These are phyloP conservation scores for Forbesichthys agassizii DNA, from an alignment of 2,113 vertebrate genomes.

Conservation along the genomic window DNA sequence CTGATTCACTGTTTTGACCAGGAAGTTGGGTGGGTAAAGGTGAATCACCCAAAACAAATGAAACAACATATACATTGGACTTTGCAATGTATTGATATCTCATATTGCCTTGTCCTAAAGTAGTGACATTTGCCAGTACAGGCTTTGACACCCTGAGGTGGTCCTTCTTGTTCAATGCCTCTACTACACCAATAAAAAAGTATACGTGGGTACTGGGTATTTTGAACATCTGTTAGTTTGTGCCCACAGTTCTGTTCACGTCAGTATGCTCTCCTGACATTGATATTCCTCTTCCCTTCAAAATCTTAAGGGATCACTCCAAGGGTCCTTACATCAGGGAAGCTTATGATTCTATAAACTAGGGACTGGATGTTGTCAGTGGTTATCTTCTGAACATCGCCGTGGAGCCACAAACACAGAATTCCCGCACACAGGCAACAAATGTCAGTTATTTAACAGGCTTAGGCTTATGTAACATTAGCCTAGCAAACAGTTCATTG, in stretches of 20 bases:
- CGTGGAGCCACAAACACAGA: conserved; percentile 13
- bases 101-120: conserved; percentile 5
- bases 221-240: conserved; percentile 40
- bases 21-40: conserved; percentile 12
- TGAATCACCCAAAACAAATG: conserved; percentile 26
- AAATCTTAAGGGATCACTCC: neutral
- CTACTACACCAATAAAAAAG: conserved; percentile 26
- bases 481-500: conserved; percentile 14
- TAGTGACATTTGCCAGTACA: conserved; percentile 5
- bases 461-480: conserved; percentile 46
- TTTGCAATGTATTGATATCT: conserved; percentile 21
- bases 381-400: neutral
- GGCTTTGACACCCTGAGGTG: neutral
- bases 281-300: conserved; percentile 6
- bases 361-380: neutral
- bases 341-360: neutral
- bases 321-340: neutral
- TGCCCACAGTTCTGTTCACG: neutral
- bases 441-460: conserved; percentile 44
- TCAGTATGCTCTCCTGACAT: conserved; percentile 10
- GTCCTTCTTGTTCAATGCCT: conserved; percentile 10
- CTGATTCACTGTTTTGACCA: conserved; percentile 3
- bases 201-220: conserved; percentile 31
- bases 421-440: conserved; percentile 14
- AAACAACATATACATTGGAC: conserved; percentile 37